These are phyloP conservation scores for Siniperca obscura DNA, from an alignment of 2,797 vertebrate genomes.

Conservation along the genomic window DNA sequence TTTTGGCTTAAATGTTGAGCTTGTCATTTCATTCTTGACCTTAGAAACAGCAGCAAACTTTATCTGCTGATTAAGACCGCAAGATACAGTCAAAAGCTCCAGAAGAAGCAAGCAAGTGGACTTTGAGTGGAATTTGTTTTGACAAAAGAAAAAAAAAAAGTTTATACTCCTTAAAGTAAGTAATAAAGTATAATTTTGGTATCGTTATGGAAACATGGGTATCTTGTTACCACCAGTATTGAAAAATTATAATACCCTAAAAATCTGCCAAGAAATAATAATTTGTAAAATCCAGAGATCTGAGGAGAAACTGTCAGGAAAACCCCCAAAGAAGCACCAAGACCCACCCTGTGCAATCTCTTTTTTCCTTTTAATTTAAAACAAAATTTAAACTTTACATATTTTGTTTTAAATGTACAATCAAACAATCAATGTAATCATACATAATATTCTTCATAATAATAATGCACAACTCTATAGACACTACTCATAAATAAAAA, in stretches of 20 bases:
- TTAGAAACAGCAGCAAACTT: not conserved
- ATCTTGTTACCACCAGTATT: not conserved
- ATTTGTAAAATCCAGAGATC: not conserved
- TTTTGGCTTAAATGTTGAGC: not conserved
- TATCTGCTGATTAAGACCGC: not conserved
- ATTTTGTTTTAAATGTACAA: slow-evolving; percentile 85
- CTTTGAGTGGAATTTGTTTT: not conserved
- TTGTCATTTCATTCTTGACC: not conserved
- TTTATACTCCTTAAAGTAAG: not conserved
- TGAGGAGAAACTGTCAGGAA: not conserved
- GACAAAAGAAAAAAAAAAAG: not conserved
- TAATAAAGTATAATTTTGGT: too few species aligned
- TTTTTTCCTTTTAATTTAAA: slow-evolving; percentile 80
- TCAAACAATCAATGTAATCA: slow-evolving; percentile 91
- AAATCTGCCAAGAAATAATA: not conserved
- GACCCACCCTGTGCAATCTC: slow-evolving; percentile 38
- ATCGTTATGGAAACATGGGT: not conserved
- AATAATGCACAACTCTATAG: slow-evolving; percentile 89
- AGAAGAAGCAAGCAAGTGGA: not conserved
- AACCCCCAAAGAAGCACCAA: not conserved
- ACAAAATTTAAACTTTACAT: slow-evolving; percentile 83
- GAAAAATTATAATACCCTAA: not conserved
- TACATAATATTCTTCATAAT: slow-evolving; percentile 80
- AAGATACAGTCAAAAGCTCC: not conserved
- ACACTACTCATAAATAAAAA: slow-evolving; percentile 87